Percentiles rank a stretch among this genome's conserved stretches.
Evolutionary conservation across 1,140 invertebrate species (phyloP).

Genomic region (Drosophila lowei): DNA sequence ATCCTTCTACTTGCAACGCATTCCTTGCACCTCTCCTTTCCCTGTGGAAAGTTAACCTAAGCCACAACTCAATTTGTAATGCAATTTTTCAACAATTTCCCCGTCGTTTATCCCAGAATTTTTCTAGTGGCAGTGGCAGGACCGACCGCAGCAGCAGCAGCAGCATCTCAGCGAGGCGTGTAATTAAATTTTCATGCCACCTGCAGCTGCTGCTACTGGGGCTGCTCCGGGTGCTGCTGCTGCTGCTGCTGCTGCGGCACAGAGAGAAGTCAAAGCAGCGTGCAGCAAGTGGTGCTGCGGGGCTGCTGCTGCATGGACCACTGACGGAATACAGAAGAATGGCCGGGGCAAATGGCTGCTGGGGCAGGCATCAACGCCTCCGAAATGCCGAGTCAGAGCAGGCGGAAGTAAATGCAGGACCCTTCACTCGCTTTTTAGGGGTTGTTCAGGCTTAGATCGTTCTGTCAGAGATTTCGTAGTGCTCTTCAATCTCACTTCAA

Average conservation of each 20-base stretch:
- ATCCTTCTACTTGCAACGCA: no score
- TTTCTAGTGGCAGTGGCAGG: background rate
- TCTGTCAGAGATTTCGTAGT: no score
- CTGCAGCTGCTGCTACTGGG: constrained; percentile 9
- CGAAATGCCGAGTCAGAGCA: constrained; percentile 36
- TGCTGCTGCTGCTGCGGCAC: constrained; percentile 5
- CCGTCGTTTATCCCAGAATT: no score
- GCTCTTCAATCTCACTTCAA: no score
- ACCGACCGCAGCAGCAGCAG: constrained; percentile 5
- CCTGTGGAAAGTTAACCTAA: no score
- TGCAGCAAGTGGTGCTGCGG: background rate
- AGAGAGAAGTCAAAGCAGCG: no score
- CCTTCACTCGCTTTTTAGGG: background rate
- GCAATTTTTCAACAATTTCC: no score
- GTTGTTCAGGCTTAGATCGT: no score
- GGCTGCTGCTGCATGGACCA: constrained; percentile 11
- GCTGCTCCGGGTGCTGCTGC: no score
- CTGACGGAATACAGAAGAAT: constrained; percentile 11
- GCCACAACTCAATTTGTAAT: no score
- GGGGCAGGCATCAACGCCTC: constrained; percentile 45
- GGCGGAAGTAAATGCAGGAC: constrained; percentile 51
- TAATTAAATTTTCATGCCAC: constrained; percentile 60
- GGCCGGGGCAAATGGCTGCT: constrained; percentile 23
- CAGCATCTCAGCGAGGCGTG: constrained; percentile 47
- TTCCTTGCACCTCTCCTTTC: no score